A percentile compares a stretch with the other conserved stretches of the same genome.
Evolutionary conservation across 2,888 invertebrate genomes (phyloP).

Genomic region (Ichneumoninae sp.): DNA sequence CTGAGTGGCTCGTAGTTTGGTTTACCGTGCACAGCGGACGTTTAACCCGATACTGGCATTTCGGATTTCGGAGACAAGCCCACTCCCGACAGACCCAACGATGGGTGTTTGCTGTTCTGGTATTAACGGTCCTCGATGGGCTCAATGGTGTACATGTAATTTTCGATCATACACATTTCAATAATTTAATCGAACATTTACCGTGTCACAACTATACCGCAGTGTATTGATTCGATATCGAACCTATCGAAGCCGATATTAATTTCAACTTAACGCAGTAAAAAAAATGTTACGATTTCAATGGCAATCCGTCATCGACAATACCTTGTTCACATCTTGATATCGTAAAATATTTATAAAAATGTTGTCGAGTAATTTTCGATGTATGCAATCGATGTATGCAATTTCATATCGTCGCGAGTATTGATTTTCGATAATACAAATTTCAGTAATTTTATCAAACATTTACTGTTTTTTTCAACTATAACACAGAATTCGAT

Average conservation of each 20-base stretch:
- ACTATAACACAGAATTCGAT: no score
- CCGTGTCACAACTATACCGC: neutral
- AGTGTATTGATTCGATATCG: neutral
- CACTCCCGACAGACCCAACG: neutral
- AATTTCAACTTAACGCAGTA: neutral
- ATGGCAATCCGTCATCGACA: no score
- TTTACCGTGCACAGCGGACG: conserved; percentile 30
- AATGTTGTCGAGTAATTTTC: neutral
- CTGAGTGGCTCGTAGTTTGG: conserved; percentile 4
- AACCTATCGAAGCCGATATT: neutral
- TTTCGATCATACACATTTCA: neutral
- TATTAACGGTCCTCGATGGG: neutral
- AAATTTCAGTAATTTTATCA: neutral
- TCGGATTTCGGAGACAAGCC: conserved; percentile 7
- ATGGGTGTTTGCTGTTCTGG: conserved; percentile 14
- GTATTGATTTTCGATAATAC: neutral
- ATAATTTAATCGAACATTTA: neutral
- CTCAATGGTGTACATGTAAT: neutral
- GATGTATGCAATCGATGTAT: neutral
- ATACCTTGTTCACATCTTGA: no score
- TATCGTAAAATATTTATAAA: no score
- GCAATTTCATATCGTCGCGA: neutral
- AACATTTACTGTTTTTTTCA: no score
- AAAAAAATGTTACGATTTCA: neutral
- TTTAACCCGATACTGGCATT: conserved; percentile 40